Evolutionary conservation across 1,140 invertebrate genomes (phyloP).

Genomic region (Hylaeus volcanicus): DNA sequence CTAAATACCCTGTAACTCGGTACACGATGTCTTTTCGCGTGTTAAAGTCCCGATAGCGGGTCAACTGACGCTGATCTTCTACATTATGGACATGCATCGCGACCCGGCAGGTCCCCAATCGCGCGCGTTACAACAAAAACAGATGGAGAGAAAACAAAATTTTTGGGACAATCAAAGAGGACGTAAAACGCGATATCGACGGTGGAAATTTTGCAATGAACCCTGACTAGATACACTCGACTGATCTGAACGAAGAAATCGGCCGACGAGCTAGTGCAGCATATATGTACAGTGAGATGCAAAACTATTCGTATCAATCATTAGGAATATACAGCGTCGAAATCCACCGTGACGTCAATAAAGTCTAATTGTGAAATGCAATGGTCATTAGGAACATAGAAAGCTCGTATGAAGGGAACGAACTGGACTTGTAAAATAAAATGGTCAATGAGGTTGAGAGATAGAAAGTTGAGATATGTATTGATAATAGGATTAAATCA

Average conservation of each 20-base stretch:
- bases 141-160: slow-evolving; percentile 6
- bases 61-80: slow-evolving; percentile 15
- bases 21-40: too few relatives aligned
- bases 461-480: too few relatives aligned
- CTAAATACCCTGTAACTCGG: too few relatives aligned
- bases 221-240: neutral
- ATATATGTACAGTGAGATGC: neutral
- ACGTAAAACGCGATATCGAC: slow-evolving; percentile 1
- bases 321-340: neutral
- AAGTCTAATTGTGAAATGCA: too few relatives aligned
- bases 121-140: neutral
- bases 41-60: neutral
- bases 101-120: neutral
- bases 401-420: too few relatives aligned
- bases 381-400: too few relatives aligned
- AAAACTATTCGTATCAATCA: neutral
- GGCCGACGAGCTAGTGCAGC: neutral
- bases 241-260: neutral
- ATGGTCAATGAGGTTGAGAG: too few relatives aligned
- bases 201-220: neutral
- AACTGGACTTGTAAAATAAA: too few relatives aligned
- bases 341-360: neutral
- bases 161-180: neutral
- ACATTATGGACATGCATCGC: neutral
- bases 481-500: too few relatives aligned